Percentiles rank a stretch among this genome's conserved stretches.
Conservation (phyloP, 92 coral and sea anemone genomes). For the Epizoanthus rinbou region DNA sequence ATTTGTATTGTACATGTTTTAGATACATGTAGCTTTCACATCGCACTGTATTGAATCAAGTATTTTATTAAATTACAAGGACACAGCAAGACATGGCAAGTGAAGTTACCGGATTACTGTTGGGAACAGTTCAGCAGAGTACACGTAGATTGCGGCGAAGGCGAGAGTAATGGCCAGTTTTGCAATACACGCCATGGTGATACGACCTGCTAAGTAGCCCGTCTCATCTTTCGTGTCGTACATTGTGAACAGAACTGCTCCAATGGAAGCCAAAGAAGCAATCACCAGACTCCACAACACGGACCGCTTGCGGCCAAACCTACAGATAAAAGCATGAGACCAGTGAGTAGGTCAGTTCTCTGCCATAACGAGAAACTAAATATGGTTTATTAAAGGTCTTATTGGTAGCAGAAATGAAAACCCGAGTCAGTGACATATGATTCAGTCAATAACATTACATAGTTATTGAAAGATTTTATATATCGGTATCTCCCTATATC, state of each 20-base stretch:
- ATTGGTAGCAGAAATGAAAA: no score
- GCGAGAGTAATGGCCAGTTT: constrained; percentile 13
- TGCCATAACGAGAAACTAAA: no score
- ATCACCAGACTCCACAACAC: constrained; percentile 12
- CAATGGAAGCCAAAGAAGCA: constrained; percentile 25
- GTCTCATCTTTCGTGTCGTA: constrained; percentile 5
- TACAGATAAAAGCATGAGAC: neutral
- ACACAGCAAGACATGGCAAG: neutral
- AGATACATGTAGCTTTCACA: no score
- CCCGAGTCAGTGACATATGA: no score
- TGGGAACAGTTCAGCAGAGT: constrained; percentile 41
- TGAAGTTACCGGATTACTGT: constrained; percentile 18
- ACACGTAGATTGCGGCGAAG: constrained; percentile 39
- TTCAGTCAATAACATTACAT: no score
- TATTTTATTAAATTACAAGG: neutral
- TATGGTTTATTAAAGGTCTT: no score
- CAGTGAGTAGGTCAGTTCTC: no score
- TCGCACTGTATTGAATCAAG: no score
- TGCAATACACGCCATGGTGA: constrained; percentile 32
- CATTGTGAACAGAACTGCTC: constrained; percentile 19
- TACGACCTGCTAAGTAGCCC: constrained; percentile 28
- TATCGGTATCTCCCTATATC: no score
- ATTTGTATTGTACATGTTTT: no score
- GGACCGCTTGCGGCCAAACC: constrained; percentile 37
- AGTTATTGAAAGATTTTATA: no score